Percentiles rank a stretch among this genome's conserved stretches.
Conservation (phyloP, 2,888 invertebrate species). For the Coenonympha arcania region DNA sequence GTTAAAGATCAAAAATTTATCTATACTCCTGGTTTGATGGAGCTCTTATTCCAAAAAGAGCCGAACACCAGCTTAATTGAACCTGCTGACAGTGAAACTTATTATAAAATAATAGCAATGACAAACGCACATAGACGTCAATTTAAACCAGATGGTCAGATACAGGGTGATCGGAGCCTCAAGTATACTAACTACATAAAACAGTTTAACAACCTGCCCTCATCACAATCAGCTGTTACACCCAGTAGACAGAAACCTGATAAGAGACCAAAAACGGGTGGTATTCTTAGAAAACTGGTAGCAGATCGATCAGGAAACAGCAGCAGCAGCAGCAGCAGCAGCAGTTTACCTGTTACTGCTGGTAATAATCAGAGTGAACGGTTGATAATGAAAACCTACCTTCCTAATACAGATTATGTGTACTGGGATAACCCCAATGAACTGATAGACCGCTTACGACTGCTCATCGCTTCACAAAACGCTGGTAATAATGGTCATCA, state of each 20-base stretch:
- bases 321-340: too few relatives aligned
- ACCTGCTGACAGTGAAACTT: neutral
- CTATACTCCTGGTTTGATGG: neutral
- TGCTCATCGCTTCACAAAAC: neutral
- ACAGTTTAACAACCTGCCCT: neutral
- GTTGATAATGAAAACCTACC: neutral
- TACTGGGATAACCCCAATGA: neutral
- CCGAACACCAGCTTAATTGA: neutral
- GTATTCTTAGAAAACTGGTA: too few relatives aligned
- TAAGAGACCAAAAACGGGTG: too few relatives aligned
- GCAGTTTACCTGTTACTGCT: too few relatives aligned
- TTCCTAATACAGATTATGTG: neutral
- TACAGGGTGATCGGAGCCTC: too few relatives aligned
- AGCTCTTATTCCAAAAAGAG: neutral
- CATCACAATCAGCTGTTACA: too few relatives aligned
- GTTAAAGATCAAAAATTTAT: neutral
- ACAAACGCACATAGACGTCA: too few relatives aligned
- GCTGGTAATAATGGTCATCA: neutral
- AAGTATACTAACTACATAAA: neutral
- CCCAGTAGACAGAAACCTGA: too few relatives aligned
- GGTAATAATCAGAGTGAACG: too few relatives aligned
- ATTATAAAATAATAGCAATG: too few relatives aligned
- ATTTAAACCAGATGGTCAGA: too few relatives aligned
- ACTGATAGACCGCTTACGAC: neutral
- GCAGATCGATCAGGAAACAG: too few relatives aligned